Conservation (phyloP, 1,140 invertebrate species). For the Solenopsis fugax region DNA sequence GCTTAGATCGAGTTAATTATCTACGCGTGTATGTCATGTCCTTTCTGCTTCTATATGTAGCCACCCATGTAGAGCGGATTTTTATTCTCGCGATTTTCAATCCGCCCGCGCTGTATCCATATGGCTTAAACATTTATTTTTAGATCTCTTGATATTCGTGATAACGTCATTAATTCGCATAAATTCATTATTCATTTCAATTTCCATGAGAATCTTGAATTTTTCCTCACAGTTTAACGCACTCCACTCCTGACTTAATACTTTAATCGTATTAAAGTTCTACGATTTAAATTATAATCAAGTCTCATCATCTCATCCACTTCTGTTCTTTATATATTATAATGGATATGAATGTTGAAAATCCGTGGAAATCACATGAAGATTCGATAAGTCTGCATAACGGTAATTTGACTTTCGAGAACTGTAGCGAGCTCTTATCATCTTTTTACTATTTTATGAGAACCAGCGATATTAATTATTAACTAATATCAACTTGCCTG, state of each 20-base stretch:
- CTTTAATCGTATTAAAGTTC: constrained; percentile 11
- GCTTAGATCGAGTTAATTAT: constrained; percentile 81
- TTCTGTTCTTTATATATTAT: constrained; percentile 18
- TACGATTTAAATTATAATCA: constrained; percentile 36
- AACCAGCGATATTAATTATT: constrained; percentile 34
- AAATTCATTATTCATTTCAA: constrained; percentile 13
- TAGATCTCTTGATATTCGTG: background rate
- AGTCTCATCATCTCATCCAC: constrained; percentile 20
- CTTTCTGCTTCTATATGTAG: background rate
- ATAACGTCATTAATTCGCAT: constrained; percentile 31
- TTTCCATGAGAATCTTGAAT: constrained; percentile 11
- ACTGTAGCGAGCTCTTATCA: background rate
- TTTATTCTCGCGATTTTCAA: constrained; percentile 42
- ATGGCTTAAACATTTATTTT: constrained; percentile 23
- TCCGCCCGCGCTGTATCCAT: background rate
- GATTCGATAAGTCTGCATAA: background rate
- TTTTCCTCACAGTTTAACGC: constrained; percentile 35
- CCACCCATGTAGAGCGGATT: constrained; percentile 64
- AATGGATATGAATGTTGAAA: constrained; percentile 46
- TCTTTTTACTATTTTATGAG: background rate
- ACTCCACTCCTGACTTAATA: background rate
- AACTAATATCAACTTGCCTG: background rate
- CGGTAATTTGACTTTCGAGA: constrained; percentile 21
- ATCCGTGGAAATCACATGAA: constrained; percentile 12
- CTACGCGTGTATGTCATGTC: constrained; percentile 71